Evolutionary conservation across 2,888 invertebrate species (phyloP).

Genomic region (Rhagonycha fulva): DNA sequence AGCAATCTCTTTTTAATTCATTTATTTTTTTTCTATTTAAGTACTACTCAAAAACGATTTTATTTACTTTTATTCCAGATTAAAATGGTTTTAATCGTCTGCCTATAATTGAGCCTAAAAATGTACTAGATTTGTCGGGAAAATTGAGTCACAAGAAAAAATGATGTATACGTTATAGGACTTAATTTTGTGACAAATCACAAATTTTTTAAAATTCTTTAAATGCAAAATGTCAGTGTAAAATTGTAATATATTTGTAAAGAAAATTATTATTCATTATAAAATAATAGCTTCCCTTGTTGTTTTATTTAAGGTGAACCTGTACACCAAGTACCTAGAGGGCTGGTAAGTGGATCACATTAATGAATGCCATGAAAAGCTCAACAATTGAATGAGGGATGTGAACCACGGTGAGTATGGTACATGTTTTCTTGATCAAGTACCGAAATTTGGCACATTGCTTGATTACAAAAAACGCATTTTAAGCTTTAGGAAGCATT

Average conservation of each 20-base stretch:
- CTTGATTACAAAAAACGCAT: no score
- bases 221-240: constrained; percentile 51
- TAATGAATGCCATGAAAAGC: no score
- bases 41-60: background rate
- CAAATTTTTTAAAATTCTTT: constrained; percentile 37
- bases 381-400: no score
- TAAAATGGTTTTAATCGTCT: constrained; percentile 15
- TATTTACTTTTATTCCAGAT: constrained; percentile 5
- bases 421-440: no score
- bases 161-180: constrained; percentile 4
- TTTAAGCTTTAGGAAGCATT: no score
- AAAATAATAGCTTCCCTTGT: constrained; percentile 28
- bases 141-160: constrained; percentile 14
- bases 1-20: background rate
- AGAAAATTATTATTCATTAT: constrained; percentile 44
- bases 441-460: no score
- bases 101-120: constrained; percentile 27
- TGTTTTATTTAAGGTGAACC: background rate
- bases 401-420: no score
- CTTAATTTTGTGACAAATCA: constrained; percentile 11
- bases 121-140: constrained; percentile 16
- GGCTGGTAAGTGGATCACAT: no score
- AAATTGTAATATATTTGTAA: constrained; percentile 58
- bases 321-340: no score
- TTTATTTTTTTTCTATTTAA: no score